phyloP scores from a whole-genome alignment of 1,140 invertebrate species.

The Hetaerina americana region DNA sequence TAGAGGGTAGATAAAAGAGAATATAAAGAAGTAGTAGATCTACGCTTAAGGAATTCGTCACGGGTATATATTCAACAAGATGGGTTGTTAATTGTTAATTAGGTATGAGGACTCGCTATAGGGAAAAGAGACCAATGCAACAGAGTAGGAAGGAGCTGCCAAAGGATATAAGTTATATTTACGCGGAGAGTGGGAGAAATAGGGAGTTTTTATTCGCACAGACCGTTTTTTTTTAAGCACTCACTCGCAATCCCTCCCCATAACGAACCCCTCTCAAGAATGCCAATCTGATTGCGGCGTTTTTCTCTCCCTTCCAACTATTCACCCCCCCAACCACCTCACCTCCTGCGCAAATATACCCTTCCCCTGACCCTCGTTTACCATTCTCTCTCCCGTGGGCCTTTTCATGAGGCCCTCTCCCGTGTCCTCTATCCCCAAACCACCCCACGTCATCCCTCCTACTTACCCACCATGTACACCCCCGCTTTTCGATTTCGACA shows the following conservation, averaged over 20 bases:
- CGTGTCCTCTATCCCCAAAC: not conserved
- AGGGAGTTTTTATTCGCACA: not conserved
- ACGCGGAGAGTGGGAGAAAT: not conserved
- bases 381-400: not conserved
- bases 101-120: too few relatives aligned
- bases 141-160: not conserved
- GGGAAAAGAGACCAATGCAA: too few relatives aligned
- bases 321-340: not conserved
- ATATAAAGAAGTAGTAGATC: too few relatives aligned
- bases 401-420: not conserved
- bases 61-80: too few relatives aligned
- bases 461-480: too few relatives aligned
- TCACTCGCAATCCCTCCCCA: not conserved
- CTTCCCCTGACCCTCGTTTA: not conserved
- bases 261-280: not conserved
- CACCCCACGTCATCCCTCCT: not conserved
- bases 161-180: not conserved
- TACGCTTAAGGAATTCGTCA: too few relatives aligned
- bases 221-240: not conserved
- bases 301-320: not conserved
- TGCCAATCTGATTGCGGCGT: not conserved
- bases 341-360: not conserved
- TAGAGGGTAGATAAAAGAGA: too few relatives aligned
- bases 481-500: too few relatives aligned
- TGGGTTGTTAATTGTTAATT: too few relatives aligned